Conservation (phyloP, 2,113 vertebrate genomes). For the Macrotis lagotis region DNA sequence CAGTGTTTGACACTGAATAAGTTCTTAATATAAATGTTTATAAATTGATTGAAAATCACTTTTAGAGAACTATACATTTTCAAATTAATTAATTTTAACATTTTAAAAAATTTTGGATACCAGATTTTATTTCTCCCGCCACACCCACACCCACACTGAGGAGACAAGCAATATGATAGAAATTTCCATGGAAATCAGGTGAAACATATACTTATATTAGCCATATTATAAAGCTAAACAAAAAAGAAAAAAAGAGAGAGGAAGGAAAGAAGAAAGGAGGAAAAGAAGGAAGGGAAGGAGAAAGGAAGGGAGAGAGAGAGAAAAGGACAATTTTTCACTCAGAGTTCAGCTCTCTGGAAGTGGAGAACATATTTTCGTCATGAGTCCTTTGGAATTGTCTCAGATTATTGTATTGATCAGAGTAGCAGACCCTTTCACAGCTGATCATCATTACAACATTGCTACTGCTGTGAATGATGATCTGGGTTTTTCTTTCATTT, state of each 20-base stretch:
- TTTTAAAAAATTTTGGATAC: background rate
- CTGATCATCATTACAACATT: background rate
- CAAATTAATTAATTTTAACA: background rate
- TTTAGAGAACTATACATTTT: background rate
- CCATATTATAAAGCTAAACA: background rate
- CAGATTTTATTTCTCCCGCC: background rate
- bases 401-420: background rate
- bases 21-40: background rate
- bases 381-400: background rate
- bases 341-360: background rate
- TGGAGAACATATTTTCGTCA: background rate
- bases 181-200: background rate
- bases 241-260: background rate
- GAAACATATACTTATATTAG: background rate
- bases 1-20: background rate
- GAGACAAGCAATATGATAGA: background rate
- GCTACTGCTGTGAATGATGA: background rate
- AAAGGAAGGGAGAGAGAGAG: no score
- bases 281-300: no score
- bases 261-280: no score
- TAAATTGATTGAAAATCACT: background rate
- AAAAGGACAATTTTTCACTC: background rate
- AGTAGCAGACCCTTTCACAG: background rate
- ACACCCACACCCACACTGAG: background rate
- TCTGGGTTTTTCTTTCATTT: background rate